phyloP scores from a whole-genome alignment of 2,888 invertebrate species.

The Monochamus alternatus region DNA sequence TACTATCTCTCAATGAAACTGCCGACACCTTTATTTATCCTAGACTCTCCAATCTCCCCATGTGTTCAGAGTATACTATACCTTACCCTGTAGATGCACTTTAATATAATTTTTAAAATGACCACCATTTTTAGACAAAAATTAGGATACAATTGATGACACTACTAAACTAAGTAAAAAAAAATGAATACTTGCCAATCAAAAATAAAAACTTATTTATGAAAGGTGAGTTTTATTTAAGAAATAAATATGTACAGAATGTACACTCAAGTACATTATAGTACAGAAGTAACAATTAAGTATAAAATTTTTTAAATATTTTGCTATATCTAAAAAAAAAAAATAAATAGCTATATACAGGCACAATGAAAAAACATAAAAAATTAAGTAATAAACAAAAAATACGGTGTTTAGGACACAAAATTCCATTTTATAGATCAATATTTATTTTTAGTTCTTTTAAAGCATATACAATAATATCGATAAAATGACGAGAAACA shows the following conservation, averaged over 20 bases:
- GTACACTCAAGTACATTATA: conserved; percentile 48
- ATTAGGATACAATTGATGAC: no score
- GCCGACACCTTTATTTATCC: no score
- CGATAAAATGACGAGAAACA: conserved; percentile 48
- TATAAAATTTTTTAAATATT: conserved; percentile 58
- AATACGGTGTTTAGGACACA: conserved; percentile 42
- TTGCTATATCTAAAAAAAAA: conserved; percentile 59
- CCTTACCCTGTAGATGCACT: no score
- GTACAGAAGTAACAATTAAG: conserved; percentile 58
- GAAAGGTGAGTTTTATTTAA: conserved; percentile 45
- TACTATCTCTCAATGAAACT: no score
- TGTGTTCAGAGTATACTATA: no score
- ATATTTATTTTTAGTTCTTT: conserved; percentile 39
- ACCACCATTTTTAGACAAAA: no score
- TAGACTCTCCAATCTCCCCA: no score
- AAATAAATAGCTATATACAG: conserved; percentile 66
- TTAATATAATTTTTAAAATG: no score
- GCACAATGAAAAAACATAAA: conserved; percentile 55
- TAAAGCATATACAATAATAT: conserved; percentile 45
- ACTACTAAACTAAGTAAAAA: no score
- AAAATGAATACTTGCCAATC: not conserved
- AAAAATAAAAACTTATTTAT: conserved; percentile 21
- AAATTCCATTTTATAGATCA: conserved; percentile 42
- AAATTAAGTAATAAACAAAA: conserved; percentile 52
- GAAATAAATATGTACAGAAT: conserved; percentile 48